Evolutionary conservation across 2,797 vertebrate species (phyloP).

Genomic region (Malurus splendens): DNA sequence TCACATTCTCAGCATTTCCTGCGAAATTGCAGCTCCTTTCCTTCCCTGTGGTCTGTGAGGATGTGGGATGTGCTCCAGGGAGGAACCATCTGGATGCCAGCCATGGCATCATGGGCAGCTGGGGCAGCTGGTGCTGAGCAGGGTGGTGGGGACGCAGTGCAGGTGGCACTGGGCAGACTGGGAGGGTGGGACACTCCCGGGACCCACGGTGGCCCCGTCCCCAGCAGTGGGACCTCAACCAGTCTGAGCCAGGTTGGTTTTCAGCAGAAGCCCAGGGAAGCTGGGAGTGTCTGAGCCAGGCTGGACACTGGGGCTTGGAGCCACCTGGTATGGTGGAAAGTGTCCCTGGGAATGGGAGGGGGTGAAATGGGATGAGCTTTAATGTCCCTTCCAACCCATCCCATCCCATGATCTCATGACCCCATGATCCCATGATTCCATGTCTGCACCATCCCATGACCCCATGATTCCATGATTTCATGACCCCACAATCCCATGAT

Average conservation of each 20-base stretch:
- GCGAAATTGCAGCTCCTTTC: background rate
- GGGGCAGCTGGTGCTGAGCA: background rate
- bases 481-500: background rate
- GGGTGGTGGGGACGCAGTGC: background rate
- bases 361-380: background rate
- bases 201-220: accelerated
- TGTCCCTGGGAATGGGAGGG: background rate
- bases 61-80: background rate
- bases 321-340: background rate
- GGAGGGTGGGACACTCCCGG: accelerated
- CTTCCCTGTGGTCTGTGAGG: background rate
- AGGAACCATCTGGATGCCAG: background rate
- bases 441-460: no score
- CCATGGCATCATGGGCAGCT: background rate
- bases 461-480: background rate
- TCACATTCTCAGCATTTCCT: background rate
- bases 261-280: background rate
- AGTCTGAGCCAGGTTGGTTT: background rate
- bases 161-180: background rate
- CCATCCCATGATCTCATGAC: background rate
- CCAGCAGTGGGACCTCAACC: background rate
- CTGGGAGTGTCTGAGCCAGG: background rate
- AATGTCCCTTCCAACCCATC: background rate
- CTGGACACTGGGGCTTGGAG: accelerated
- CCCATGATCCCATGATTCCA: background rate